Conservation (phyloP, 2,113 vertebrate species). For the Corythornis vintsioides region DNA sequence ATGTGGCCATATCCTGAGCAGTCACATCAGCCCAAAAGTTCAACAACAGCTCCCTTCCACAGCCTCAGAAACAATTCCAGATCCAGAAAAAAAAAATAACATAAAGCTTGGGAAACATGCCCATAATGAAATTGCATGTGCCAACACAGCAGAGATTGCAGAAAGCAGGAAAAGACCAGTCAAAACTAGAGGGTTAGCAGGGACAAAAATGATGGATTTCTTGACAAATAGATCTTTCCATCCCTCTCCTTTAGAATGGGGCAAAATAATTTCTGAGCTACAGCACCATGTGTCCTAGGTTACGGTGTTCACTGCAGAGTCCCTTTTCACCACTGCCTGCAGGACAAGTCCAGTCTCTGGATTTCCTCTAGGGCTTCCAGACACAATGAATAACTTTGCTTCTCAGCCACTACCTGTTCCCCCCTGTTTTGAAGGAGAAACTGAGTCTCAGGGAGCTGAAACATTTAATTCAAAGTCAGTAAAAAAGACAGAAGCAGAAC, state of each 20-base stretch:
- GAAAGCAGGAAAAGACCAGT: neutral
- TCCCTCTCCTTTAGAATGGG: neutral
- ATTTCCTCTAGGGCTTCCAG: neutral
- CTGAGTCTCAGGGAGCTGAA: neutral
- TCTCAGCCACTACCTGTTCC: neutral
- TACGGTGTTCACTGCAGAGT: neutral
- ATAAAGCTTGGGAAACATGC: neutral
- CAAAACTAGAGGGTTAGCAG: neutral
- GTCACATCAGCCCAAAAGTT: rapidly evolving
- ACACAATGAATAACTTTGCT: neutral
- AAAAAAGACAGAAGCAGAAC: slow-evolving; percentile 9
- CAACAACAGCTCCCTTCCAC: neutral
- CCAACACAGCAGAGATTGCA: neutral
- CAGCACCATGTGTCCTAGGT: neutral
- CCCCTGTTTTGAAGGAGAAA: neutral
- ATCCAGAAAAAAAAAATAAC: neutral
- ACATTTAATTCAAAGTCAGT: neutral
- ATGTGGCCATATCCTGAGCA: rapidly evolving
- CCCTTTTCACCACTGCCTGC: neutral
- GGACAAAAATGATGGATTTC: neutral
- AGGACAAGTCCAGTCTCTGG: neutral
- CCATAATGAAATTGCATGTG: neutral
- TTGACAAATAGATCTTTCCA: neutral
- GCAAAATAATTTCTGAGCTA: neutral
- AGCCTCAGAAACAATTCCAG: neutral